Evolutionary conservation across 2,888 invertebrate species (phyloP).

Genomic region (Phymatocera aterrima): DNA sequence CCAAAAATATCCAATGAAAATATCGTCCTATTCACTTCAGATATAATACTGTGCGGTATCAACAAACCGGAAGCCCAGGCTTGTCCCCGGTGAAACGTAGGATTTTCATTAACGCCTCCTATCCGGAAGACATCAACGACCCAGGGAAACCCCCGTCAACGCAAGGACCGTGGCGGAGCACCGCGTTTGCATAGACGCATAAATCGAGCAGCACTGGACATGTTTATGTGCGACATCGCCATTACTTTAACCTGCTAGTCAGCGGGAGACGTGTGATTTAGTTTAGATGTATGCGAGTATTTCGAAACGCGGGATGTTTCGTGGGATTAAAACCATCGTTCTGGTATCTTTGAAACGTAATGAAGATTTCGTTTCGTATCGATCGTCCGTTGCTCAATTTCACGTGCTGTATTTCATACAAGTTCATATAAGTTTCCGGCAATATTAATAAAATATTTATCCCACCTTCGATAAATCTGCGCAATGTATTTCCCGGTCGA

Average conservation of each 20-base stretch:
- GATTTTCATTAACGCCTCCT: slow-evolving; percentile 42
- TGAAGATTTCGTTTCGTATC: background rate
- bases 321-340: slow-evolving; percentile 6
- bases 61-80: background rate
- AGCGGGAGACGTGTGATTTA: slow-evolving; percentile 26
- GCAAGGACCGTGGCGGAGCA: slow-evolving; percentile 27
- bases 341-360: background rate
- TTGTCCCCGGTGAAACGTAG: background rate
- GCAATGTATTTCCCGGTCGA: slow-evolving; percentile 25
- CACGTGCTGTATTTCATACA: background rate
- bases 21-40: background rate
- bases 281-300: slow-evolving; percentile 23
- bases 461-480: background rate
- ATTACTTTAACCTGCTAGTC: slow-evolving; percentile 53
- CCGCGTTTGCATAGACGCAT: slow-evolving; percentile 56
- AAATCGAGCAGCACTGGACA: slow-evolving; percentile 58
- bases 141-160: slow-evolving; percentile 42
- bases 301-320: slow-evolving; percentile 6
- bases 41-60: background rate
- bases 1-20: background rate
- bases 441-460: slow-evolving; percentile 18
- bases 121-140: slow-evolving; percentile 37
- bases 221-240: slow-evolving; percentile 57
- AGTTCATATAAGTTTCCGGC: slow-evolving; percentile 20
- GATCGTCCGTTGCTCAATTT: background rate